Evolutionary conservation across 2,113 vertebrate species (phyloP), one percentile per base, ranked within the genome.

Genomic region (Salvelinus alpinus): DNA sequence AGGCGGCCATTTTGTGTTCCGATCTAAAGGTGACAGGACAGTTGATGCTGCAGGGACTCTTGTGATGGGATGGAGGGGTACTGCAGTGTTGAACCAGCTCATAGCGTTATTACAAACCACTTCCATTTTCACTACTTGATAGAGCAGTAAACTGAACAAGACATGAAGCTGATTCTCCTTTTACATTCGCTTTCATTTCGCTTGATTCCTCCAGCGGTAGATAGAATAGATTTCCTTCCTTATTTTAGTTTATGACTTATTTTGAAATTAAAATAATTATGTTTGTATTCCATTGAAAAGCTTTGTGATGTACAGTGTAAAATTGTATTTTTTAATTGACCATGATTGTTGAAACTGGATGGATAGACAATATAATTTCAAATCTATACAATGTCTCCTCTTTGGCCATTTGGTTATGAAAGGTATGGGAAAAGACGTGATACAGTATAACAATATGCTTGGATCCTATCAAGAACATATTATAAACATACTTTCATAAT

Each of bases 301-400:
- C 82, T 82, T 89, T 87, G 78, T 89, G 83, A 88, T 91, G 91
- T 93, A 92, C 88, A 92, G 88, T 91, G 85, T 91, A 90, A 92
- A 89, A 81, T 86, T 85, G 87, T 86, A 2, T 87, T 87, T 78
- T 87, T 81, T 79, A 64, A 69, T 82, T 82, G 82, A 77, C 81
- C 74, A 85, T 87, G 84, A 88, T 81, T 91, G 80, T 87, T 89
- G 54, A 90, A 88, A 81, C 72, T 86, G 80, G 72, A 87, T 84
- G 77, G 77, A 89, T 85, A 84, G 84, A 78, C 85, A 87, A 82
- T 81, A 90, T 84, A 73, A 86, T 81, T 79, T 88, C 78, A 47
- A 82, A 86, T 78, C 73, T 76, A 87, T 82, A 76, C 69, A 84
- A 82, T 83, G 85, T 89, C 75, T 90, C 74, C 79, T 88, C 76